Evolutionary conservation across 2,888 invertebrate genomes (phyloP), one percentile per base, ranked within the genome.

Genomic region (Anagyrus pseudococci): DNA sequence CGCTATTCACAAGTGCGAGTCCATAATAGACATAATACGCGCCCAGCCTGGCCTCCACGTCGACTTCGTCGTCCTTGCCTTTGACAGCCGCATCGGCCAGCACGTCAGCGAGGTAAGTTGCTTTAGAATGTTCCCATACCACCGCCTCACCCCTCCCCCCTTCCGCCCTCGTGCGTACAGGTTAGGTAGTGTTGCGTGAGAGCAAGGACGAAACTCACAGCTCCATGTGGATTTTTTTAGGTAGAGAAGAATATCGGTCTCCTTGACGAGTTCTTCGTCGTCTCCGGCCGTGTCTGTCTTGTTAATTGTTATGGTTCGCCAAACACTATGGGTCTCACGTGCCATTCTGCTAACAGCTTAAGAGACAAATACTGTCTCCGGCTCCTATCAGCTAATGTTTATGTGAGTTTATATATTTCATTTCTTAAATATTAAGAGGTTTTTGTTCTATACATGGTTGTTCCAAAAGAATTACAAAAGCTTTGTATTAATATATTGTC

Each of bases 1-100:
- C 53, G 37, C 64, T 19, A 69, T 78, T 3, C 78, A 79, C 69
- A 72, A 72, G 41, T 76, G 78, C 65, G 79, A 80, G 67, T 70
- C 68, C n/a, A 47, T 80, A 48, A 22, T 44, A 2, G 70, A 76
- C 54, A 68, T 79, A 44, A 15, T 72, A 48, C 46, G 49, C 25
- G 47, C 57, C 0, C 70, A 70, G 19, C 58, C 72, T 13, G 67
- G 71, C 47, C 50, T 77, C 20, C 67, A 68, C 41, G 70, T 78
- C 13, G 79, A 79, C 67, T 79, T 76, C 46, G 68, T 80, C 62
- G 70, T 80, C 48, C 77, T 80, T 63, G 74, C 73, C 7, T 75
- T 75, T 49, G 77, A 80, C 41, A 72, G 73, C 40, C 13, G 41
- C 4, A 54, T 53, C 15, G 19, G 41, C 7, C 10, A 20, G 4